Percentiles rank a stretch among this genome's conserved stretches.
Evolutionary conservation across 2,888 invertebrate genomes (phyloP).

Genomic region (Muschampia plurimacula): DNA sequence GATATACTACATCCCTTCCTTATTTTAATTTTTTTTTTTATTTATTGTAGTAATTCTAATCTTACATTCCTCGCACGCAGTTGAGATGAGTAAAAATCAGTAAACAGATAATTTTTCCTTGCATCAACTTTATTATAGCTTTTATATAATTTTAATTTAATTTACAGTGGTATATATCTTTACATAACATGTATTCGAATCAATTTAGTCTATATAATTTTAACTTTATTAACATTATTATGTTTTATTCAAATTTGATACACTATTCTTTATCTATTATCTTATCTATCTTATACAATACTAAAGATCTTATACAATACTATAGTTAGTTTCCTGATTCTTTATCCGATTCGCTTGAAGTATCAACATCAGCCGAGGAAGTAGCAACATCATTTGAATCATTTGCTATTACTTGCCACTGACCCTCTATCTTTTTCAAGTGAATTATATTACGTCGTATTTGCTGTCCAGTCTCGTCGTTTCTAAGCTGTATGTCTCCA

Average conservation of each 20-base stretch:
- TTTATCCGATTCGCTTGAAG: not conserved
- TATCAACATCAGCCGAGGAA: not conserved
- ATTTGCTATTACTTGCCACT: constrained; percentile 2
- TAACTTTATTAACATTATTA: not conserved
- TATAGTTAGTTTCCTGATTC: not conserved
- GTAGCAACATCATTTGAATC: not conserved
- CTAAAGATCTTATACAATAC: not conserved
- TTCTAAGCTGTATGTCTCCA: constrained; percentile 8
- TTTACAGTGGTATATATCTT: too few species aligned
- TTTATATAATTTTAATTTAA: not conserved
- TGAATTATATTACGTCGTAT: constrained; percentile 5
- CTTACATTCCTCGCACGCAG: too few species aligned
- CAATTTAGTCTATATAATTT: too few species aligned
- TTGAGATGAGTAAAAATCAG: not conserved
- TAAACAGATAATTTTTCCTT: not conserved
- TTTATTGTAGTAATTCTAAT: too few species aligned
- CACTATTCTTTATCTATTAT: too few species aligned
- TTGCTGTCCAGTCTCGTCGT: constrained; percentile 7
- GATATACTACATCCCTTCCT: constrained; percentile 3
- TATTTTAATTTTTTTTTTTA: not conserved
- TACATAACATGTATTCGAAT: too few species aligned
- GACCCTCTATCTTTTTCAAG: not conserved
- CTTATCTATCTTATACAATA: not conserved
- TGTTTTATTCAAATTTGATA: too few species aligned
- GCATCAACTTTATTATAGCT: not conserved